Evolutionary conservation across 1,140 invertebrate genomes (phyloP), one percentile per base, ranked within the genome.

Genomic region (Lithobius niger): DNA sequence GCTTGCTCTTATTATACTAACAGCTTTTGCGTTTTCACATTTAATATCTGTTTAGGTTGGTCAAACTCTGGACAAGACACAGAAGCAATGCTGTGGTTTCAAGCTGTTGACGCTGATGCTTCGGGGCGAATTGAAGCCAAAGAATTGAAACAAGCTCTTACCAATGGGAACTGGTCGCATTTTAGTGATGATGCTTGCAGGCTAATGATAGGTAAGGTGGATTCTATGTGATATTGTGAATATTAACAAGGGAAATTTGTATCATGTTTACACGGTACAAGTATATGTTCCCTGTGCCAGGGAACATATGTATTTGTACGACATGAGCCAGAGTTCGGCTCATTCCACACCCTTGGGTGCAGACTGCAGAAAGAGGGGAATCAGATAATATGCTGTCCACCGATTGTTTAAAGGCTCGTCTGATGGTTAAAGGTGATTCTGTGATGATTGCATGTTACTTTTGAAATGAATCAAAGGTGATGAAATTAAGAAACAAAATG

Each of bases 101-200:
- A 66, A 18, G 75, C 83, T 27, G 86, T 90, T 15, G 88, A 92
- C 63, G 76, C 72, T 57, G 88, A 90, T 67, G 71, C 76, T 24
- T 89, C 86, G 51, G 88, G 88, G n/a, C 78, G 80, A 66, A 92
- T 93, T 45, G 80, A 80, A 57, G 77, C 84, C 10, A 56, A 62
- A 16, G 90, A 93, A 72, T 71, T 94, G n/a, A 80, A 86, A 68
- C 71, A 78, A 3, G 88, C 88, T 2, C 72, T 94, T 2, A 80
- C 88, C 4, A 91, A 90, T 74, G 86, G 83, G 26, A 85, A 90
- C 71, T 88, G 88, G 24, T 78, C 84, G 55, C 79, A 81, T 56
- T 93, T 93, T 67, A 88, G 86, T 43, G 80, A 86, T 55, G 82
- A 79, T 58, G 84, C 86, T 31, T 92, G 88, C 68, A 80, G 79